Conservation (phyloP, 2,113 vertebrate genomes). For the Larimichthys polyactis region DNA sequence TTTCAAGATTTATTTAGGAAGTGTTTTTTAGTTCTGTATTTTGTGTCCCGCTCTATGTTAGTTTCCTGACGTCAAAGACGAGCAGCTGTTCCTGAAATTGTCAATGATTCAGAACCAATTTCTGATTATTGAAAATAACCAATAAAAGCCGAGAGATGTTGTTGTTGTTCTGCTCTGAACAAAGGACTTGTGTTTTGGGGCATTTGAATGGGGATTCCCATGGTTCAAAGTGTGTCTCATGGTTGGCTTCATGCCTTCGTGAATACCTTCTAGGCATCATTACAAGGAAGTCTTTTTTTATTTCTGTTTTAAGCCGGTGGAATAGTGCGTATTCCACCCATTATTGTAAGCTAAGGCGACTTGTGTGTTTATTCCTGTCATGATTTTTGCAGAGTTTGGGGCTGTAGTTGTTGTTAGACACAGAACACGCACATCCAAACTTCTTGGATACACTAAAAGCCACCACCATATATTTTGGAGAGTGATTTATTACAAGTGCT, state of each 20-base stretch:
- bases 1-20: constrained; percentile 12
- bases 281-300: not conserved
- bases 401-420: constrained; percentile 39
- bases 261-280: constrained; percentile 6
- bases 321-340: not conserved
- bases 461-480: constrained; percentile 43
- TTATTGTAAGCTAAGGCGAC: not conserved
- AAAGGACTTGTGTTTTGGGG: not conserved
- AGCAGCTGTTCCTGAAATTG: too few relatives aligned
- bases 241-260: not conserved
- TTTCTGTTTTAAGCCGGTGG: not conserved
- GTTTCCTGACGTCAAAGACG: too few relatives aligned
- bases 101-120: too few relatives aligned
- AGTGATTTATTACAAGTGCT: constrained; percentile 57
- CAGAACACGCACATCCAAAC: not conserved
- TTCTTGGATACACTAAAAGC: constrained; percentile 16
- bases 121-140: not conserved
- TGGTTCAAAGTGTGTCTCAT: not conserved
- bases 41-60: not conserved
- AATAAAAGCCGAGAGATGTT: not conserved
- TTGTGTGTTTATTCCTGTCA: constrained; percentile 6
- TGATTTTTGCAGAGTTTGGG: constrained; percentile 23
- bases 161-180: not conserved
- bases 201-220: not conserved
- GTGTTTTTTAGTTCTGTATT: not conserved